Conservation (phyloP, 2,888 invertebrate genomes). For the Geotrupes spiniger region DNA sequence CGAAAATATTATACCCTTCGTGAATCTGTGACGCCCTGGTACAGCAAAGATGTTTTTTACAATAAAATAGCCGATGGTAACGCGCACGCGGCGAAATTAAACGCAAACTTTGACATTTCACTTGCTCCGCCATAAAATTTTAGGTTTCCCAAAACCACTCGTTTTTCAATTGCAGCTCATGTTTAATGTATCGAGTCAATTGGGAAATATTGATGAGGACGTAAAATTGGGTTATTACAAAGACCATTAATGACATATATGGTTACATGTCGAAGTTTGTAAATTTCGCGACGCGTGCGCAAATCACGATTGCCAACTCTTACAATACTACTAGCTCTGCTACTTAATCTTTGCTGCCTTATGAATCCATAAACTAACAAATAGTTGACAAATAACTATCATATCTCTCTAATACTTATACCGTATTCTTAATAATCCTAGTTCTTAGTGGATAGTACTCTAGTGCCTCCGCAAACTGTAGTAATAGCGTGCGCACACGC, state of each 20-base stretch:
- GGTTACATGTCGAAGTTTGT: too few relatives aligned
- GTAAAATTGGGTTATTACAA: too few relatives aligned
- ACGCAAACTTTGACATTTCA: too few relatives aligned
- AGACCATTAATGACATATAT: too few relatives aligned
- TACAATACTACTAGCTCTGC: slow-evolving; percentile 33
- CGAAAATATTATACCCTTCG: slow-evolving; percentile 22
- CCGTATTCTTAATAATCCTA: slow-evolving; percentile 34
- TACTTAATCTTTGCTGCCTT: slow-evolving; percentile 49
- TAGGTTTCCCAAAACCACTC: too few relatives aligned
- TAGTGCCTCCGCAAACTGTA: slow-evolving; percentile 49
- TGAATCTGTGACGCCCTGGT: neutral
- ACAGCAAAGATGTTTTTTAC: slow-evolving; percentile 26
- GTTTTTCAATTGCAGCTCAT: too few relatives aligned
- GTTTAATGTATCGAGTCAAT: too few relatives aligned
- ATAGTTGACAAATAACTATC: slow-evolving; percentile 38
- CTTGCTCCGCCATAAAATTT: too few relatives aligned
- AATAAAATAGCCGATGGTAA: slow-evolving; percentile 2
- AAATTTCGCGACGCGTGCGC: slow-evolving; percentile 2
- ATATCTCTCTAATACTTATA: slow-evolving; percentile 26
- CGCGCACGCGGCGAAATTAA: too few relatives aligned
- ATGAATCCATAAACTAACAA: slow-evolving; percentile 41
- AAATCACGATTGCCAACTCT: slow-evolving; percentile 14
- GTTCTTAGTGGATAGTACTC: slow-evolving; percentile 45
- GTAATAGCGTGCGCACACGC: slow-evolving; percentile 38
- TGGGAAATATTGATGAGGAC: too few relatives aligned